Evolutionary conservation across 2,888 invertebrate species (phyloP), one percentile per base, ranked within the genome.

Genomic region (Elmis aenea): DNA sequence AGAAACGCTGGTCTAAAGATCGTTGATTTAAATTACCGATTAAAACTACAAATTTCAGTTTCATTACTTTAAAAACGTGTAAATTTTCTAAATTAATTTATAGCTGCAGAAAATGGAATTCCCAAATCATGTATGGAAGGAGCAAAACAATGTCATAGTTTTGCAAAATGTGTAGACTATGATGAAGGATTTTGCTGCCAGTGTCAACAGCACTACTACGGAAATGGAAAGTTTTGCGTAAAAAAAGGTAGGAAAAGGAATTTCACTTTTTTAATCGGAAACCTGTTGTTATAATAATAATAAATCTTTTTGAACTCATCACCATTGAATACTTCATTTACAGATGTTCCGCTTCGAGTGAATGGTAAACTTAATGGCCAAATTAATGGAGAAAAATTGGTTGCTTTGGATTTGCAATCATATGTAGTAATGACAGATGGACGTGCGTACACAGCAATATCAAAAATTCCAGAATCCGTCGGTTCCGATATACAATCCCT

Each of bases 221-320:
- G 97, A 43, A 97, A 97, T 62, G 97, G 97, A 33, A 80, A 80
- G 61, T 82, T 82, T 31, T 97, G 97, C 61, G 76, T 96, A 38
- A 83, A 83, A 64, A 77, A 83, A 61, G 80, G 84, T 75, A 59
- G 57, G 49, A n/a, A n/a, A n/a, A n/a, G n/a, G n/a, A n/a, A n/a
- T n/a, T n/a, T n/a, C n/a, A n/a, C n/a, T n/a, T n/a, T n/a, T n/a
- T n/a, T n/a, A n/a, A n/a, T n/a, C n/a, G n/a, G n/a, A n/a, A n/a
- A n/a, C n/a, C n/a, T n/a, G n/a, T n/a, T n/a, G 26, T 26, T 42
- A 37, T 42, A 38, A 22, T 33, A 9, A 22, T 34, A 20, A 34
- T 5, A 9, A 14, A n/a, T n/a, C n/a, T n/a, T n/a, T n/a, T n/a
- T n/a, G n/a, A n/a, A n/a, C n/a, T n/a, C n/a, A n/a, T n/a, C n/a